Evolutionary conservation across 2,888 invertebrate genomes (phyloP), one percentile per base, ranked within the genome.

Genomic region (Lissonota sp.): DNA sequence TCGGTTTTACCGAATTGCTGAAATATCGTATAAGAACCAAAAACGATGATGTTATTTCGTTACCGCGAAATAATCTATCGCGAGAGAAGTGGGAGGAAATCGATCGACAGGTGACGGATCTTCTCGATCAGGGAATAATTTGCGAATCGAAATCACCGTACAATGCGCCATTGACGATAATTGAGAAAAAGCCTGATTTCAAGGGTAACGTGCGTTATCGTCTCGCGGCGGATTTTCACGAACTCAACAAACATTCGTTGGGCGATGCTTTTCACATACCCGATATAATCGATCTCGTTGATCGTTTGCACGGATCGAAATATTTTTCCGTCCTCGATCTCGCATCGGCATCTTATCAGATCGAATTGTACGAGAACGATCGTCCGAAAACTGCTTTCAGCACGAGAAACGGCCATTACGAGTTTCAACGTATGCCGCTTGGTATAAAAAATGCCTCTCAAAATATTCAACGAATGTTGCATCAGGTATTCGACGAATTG

Each of bases 321-420:
- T 82, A 66, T 40, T 79, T 82, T 10, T 49, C 82, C 60, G 82
- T 82, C 5, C 12, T 82, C 10, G 82, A 82, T 64, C 67, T 82
- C 1, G 82, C 75, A 0, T 78, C 82, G 16, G 82, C 78, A 8
- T 67, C 71, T 0, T 79, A 82, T 46, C 82, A 82, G 14, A 72
- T 82, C 5, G 14, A 37, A 3, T 12, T 82, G 37, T 57, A 75
- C 16, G 46, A 60, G 6, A 2, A 72, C 3, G 75, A 79, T 46
- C 10, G 74, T 7, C 4, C 10, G 0, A 82, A 75, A 72, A 79
- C 82, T 7, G 78, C 82, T 0, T 79, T 82, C n/a, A 58, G 75
- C 7, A 72, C 75, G 5, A 55, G 5, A 8, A 75, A 63, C 16
- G 82, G 82, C 7, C 78, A 1, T 7, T 82, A 82, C 67, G 82